Base-by-base conservation (phyloP, 2,888 invertebrate genomes). In the Drosophila maculinotata region DNA sequence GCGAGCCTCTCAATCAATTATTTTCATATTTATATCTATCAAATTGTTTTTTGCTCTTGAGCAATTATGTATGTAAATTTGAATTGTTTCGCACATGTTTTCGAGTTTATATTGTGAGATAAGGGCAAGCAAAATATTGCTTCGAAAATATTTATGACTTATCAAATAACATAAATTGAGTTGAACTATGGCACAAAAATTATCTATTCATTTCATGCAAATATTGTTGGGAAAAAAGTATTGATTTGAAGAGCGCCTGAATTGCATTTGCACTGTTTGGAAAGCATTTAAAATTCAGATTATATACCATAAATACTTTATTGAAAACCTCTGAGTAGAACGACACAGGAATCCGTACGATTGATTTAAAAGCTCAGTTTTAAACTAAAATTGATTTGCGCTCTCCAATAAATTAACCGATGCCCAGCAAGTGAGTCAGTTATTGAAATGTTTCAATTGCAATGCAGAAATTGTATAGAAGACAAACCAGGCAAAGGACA, bases 1-100 rank as follows among this genome's bases (percentile, higher is more conserved):
- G 63, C 47, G 66, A 86, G 59, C 69, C 77, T 73, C 31, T 44
- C 53, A 47, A 74, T 64, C 36, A 78, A 54, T 59, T 57, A 44
- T 38, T 58, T 69, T 52, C 1, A 41, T 53, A 36, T n/a, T 33
- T 36, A 45, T 58, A 38, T 52, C 12, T 31, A 47, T 54, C 42
- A 3, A 31, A 47, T 48, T 35, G 1, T 36, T 30, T 25, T 14
- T 15, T 10, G 20, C 20, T 14, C 30, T 36, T 41, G 49, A 52
- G 5, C 45, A 44, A 58, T 58, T 65, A 62, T 60, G 72, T 65
- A 62, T 60, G 72, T 60, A 60, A 70, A 63, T 65, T 45, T 42
- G 14, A 42, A 25, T 53, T 56, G 48, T 57, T 39, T 56, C 31
- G 48, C 30, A 25, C 59, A 47, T 54, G 33, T 31, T 39, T 36